Percentiles rank a stretch among this genome's conserved stretches.
phyloP scores from a whole-genome alignment of 2,888 invertebrate genomes.

The Trissolcus brochymenae region DNA sequence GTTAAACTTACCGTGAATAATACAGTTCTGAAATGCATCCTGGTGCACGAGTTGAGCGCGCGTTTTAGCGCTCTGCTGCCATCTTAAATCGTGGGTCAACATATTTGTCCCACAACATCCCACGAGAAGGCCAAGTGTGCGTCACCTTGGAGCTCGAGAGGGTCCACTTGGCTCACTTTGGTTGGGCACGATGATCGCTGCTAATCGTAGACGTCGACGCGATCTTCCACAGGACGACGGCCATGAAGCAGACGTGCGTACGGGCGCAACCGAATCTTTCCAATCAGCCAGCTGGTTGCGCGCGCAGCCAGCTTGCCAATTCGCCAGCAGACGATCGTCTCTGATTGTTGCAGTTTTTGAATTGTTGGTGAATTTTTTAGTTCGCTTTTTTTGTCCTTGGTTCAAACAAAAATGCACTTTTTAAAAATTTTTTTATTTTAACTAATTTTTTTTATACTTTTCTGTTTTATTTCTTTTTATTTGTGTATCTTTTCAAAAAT shows the following conservation, averaged over 20 bases:
- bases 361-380: too few species aligned
- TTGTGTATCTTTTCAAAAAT: too few species aligned
- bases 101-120: background rate
- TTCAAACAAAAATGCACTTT: too few species aligned
- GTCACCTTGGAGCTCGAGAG: too few species aligned
- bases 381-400: too few species aligned
- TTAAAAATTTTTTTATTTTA: too few species aligned
- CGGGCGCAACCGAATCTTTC: slow-evolving; percentile 1
- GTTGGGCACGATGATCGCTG: too few species aligned
- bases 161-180: too few species aligned
- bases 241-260: slow-evolving; percentile 4
- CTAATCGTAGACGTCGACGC: background rate
- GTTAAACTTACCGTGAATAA: slow-evolving; percentile 59
- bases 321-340: slow-evolving; percentile 8
- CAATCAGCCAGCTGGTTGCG: slow-evolving; percentile 3
- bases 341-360: background rate
- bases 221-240: slow-evolving; percentile 19
- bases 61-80: slow-evolving; percentile 56
- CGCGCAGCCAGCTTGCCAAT: slow-evolving; percentile 1
- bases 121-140: too few species aligned
- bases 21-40: slow-evolving; percentile 60
- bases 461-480: too few species aligned
- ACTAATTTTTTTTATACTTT: too few species aligned
- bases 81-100: slow-evolving; percentile 56
- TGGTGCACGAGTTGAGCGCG: slow-evolving; percentile 54